Evolutionary conservation across 2,888 invertebrate genomes (phyloP), one percentile per base, ranked within the genome.

Genomic region (Ctena decussata): DNA sequence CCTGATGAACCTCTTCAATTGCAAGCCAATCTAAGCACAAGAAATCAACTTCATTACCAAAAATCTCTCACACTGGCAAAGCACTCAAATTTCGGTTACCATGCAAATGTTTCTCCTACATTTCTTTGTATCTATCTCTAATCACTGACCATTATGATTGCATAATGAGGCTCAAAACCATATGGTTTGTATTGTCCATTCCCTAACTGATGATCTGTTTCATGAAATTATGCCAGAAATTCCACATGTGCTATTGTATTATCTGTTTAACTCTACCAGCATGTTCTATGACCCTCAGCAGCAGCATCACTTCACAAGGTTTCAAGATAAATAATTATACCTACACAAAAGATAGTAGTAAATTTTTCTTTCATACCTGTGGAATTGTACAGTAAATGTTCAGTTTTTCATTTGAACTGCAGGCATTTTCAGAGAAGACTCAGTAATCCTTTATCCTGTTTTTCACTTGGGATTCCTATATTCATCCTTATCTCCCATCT

Each of bases 111-210:
- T 46, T 46, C n/a, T 46, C 46, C 46, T 46, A 46, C 46, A 46
- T 46, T 65, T 35, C 35, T 65, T 11, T 35, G 65, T 65, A 65
- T 65, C 65, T 65, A 65, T 65, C 35, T 65, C 35, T 65, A 35
- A 65, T 65, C 65, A 65, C 65, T 65, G 65, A 32, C 65, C 65
- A 65, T 65, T 65, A 65, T 65, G 11, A 65, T 65, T 65, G 65
- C 65, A 65, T 65, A 65, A 65, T 35, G 32, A 65, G 24, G 35
- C 18, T 35, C 35, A 12, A 65, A 72, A 72, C 72, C 85, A 88
- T 85, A 81, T 88, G 87, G 83, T 79, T 70, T 76, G 60, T 71
- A 88, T 88, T 85, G 87, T 88, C 83, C 72, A 72, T 65, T 65
- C 57, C 35, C 32, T 35, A 12, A 35, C 18, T 65, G 65, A 65